Conservation (phyloP, 2,888 invertebrate genomes). For the Argyra leucocephala region DNA sequence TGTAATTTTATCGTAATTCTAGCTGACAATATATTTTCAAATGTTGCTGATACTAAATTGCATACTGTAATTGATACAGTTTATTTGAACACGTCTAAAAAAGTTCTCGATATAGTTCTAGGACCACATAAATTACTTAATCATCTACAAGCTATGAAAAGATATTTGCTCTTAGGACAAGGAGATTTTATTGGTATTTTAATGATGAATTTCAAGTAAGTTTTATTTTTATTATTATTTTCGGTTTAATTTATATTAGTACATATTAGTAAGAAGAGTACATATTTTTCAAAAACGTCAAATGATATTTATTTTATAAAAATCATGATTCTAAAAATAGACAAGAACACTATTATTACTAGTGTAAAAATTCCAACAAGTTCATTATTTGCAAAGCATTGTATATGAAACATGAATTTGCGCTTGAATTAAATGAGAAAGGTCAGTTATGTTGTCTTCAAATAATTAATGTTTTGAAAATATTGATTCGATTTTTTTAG, state of each 20-base stretch:
- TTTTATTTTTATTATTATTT: conserved; percentile 33
- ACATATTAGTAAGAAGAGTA: not conserved
- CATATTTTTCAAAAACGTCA: no score
- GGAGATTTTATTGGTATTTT: conserved; percentile 93
- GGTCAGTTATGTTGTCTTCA: no score
- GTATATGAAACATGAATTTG: no score
- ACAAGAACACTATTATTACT: no score
- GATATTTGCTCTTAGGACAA: conserved; percentile 85
- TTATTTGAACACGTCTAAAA: conserved; percentile 76
- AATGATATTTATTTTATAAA: no score
- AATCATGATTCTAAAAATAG: no score
- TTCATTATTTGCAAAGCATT: no score
- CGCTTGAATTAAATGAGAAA: no score
- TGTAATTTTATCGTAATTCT: not conserved
- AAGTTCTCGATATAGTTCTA: conserved; percentile 76
- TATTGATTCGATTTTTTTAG: no score
- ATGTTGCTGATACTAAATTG: conserved; percentile 64
- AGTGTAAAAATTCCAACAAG: no score
- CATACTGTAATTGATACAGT: conserved; percentile 73
- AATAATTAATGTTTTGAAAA: no score
- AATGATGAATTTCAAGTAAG: conserved; percentile 79
- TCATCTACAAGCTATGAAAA: conserved; percentile 81
- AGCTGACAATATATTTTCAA: conserved; percentile 44
- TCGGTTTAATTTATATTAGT: conserved; percentile 8
- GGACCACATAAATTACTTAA: conserved; percentile 81